phyloP scores from a whole-genome alignment of 2,797 vertebrate genomes.

The Glyptemys insculpta region DNA sequence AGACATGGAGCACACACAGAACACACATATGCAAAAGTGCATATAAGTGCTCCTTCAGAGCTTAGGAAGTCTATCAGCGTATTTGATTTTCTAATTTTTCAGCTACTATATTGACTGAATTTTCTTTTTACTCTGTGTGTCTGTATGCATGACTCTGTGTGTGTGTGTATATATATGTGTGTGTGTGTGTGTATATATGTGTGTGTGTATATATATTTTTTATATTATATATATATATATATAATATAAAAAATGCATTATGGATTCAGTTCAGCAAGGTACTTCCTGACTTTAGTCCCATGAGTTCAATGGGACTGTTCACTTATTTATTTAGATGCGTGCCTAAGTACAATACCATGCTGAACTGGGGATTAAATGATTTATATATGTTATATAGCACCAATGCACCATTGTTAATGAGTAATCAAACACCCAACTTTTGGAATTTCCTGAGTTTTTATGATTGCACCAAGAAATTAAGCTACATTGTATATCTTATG shows the following conservation, averaged over 20 bases:
- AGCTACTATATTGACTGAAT: neutral
- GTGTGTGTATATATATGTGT: too few species aligned
- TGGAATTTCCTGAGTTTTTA: neutral
- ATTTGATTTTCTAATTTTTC: neutral
- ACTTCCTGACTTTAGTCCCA: neutral
- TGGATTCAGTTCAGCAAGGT: neutral
- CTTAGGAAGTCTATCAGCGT: neutral
- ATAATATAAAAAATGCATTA: neutral
- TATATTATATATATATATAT: too few species aligned
- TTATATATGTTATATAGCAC: neutral
- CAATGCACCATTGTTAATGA: neutral
- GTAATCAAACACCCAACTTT: neutral
- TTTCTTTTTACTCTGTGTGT: neutral
- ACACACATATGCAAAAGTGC: neutral
- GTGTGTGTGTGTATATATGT: too few species aligned
- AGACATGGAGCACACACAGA: rapidly evolving
- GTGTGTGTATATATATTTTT: too few species aligned
- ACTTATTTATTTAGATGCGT: rapidly evolving
- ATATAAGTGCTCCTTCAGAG: neutral
- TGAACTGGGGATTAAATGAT: neutral
- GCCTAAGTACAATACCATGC: neutral
- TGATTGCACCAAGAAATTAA: neutral
- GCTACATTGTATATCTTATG: neutral
- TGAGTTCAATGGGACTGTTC: neutral
- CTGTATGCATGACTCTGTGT: too few species aligned